A percentile compares a stretch with the other conserved stretches of the same genome.
Conservation (phyloP, 2,797 vertebrate species). For the Tamandua tetradactyla region DNA sequence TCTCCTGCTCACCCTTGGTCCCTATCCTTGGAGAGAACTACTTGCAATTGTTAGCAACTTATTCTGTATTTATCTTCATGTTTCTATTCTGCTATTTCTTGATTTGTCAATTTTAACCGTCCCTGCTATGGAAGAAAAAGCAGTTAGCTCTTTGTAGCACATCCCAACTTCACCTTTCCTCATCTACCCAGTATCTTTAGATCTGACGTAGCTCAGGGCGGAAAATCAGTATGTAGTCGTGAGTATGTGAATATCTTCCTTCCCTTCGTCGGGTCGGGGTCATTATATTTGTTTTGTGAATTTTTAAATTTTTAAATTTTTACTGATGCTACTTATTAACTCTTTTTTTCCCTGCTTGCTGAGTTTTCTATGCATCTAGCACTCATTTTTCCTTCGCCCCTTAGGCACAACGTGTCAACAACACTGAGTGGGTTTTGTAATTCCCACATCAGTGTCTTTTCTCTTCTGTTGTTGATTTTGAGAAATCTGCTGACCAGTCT, state of each 20-base stretch:
- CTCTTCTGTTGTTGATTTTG: background rate
- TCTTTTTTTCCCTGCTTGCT: rapidly evolving
- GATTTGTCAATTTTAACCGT: background rate
- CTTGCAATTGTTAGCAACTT: background rate
- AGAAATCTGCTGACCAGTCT: background rate
- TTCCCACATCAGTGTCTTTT: background rate
- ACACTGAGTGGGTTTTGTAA: background rate
- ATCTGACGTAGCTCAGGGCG: background rate
- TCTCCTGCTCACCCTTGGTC: background rate
- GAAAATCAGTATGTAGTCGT: background rate
- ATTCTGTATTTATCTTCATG: background rate
- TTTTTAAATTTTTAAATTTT: background rate
- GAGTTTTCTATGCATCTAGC: background rate
- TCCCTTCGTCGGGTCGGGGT: background rate
- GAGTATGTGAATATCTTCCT: background rate
- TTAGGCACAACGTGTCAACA: background rate
- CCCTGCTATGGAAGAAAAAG: background rate
- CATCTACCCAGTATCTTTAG: background rate
- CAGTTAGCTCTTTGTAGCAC: background rate
- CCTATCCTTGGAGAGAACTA: background rate
- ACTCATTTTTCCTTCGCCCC: background rate
- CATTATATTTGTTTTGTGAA: background rate
- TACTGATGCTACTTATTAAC: background rate
- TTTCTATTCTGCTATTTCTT: background rate
- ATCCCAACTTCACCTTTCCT: background rate